phyloP scores from a whole-genome alignment of 2,888 invertebrate genomes.

The Masnerella sp. region DNA sequence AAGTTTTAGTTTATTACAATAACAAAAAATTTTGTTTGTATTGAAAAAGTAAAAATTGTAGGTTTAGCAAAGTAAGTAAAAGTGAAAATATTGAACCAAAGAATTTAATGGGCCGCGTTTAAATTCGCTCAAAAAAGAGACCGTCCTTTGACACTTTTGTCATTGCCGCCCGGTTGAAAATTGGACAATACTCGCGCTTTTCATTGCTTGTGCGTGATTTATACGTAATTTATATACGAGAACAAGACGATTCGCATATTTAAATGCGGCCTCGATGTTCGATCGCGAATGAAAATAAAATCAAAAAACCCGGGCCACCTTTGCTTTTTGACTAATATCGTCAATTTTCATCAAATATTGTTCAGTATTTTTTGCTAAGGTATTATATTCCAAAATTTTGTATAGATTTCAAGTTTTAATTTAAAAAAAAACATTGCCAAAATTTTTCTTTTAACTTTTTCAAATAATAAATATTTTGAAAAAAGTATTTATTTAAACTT shows the following conservation, averaged over 20 bases:
- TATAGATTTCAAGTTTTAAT: too few species aligned
- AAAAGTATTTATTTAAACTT: too few species aligned
- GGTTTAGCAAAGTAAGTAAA: constrained; percentile 21
- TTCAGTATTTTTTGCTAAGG: too few species aligned
- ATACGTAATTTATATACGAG: constrained; percentile 24
- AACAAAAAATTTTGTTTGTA: background rate
- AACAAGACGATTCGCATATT: constrained; percentile 35
- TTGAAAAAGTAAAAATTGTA: constrained; percentile 41
- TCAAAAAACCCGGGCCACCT: background rate
- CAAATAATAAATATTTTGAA: too few species aligned
- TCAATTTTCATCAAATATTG: background rate
- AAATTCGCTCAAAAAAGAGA: constrained; percentile 39
- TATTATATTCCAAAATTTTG: too few species aligned
- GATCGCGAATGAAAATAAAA: constrained; percentile 9
- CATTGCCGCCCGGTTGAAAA: constrained; percentile 57
- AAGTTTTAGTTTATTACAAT: too few species aligned
- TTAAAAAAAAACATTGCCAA: too few species aligned
- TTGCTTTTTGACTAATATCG: too few species aligned
- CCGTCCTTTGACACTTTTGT: constrained; percentile 54
- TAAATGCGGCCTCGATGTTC: constrained; percentile 54
- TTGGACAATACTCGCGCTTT: constrained; percentile 58
- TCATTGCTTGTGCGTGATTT: constrained; percentile 38
- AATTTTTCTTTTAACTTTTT: too few species aligned
- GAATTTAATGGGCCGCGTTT: constrained; percentile 44
- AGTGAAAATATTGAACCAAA: constrained; percentile 3